Evolutionary conservation across 2,888 invertebrate genomes (phyloP).

Genomic region (Synanthedon tipuliformis): DNA sequence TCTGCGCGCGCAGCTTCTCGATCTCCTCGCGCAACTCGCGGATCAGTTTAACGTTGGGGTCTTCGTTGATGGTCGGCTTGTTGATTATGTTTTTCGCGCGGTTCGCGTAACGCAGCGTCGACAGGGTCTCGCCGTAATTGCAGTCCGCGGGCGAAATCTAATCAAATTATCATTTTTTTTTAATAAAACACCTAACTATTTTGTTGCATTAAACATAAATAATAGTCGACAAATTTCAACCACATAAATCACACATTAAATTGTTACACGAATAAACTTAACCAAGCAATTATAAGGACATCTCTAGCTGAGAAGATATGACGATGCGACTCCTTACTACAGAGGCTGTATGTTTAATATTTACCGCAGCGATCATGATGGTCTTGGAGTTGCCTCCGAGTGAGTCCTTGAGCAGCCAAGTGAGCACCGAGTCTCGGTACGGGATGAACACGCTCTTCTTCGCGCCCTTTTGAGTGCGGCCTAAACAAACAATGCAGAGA

Average conservation of each 20-base stretch:
- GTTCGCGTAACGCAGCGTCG: conserved; percentile 88
- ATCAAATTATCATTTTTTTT: not conserved
- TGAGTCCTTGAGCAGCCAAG: conserved; percentile 89
- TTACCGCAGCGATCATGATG: conserved; percentile 89
- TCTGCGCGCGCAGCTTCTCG: conserved; percentile 80
- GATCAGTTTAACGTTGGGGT: conserved; percentile 88
- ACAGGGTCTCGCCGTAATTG: conserved; percentile 88
- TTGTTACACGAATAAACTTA: too few relatives aligned
- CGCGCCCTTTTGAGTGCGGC: conserved; percentile 48
- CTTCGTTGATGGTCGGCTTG: conserved; percentile 91
- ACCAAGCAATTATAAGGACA: too few relatives aligned
- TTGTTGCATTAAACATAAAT: too few relatives aligned
- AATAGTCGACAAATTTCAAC: too few relatives aligned
- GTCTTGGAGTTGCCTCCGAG: conserved; percentile 92
- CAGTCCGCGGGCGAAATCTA: conserved; percentile 82
- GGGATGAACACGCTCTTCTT: conserved; percentile 79
- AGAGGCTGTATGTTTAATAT: conserved; percentile 16
- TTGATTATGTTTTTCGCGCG: conserved; percentile 92
- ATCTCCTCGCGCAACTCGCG: conserved; percentile 88
- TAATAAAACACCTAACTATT: too few relatives aligned
- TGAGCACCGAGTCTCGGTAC: conserved; percentile 88
- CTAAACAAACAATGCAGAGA: conserved; percentile 14
- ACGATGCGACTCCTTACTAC: too few relatives aligned
- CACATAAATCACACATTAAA: too few relatives aligned
- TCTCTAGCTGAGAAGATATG: too few relatives aligned